Evolutionary conservation across 2,113 vertebrate genomes (phyloP).

Genomic region (Brachypteracias leptosomus): DNA sequence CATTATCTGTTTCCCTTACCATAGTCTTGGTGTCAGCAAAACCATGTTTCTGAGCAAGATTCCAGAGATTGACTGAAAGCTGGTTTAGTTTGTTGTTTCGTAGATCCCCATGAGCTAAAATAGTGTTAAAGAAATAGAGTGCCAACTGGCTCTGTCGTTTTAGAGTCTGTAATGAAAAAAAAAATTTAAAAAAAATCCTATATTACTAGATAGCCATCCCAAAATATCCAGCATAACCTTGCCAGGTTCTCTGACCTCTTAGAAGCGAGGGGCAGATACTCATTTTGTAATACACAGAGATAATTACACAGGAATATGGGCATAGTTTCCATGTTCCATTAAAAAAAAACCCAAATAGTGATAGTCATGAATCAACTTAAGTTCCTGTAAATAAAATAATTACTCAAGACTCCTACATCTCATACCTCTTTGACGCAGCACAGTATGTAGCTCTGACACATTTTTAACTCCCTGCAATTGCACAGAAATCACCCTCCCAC

Average conservation of each 20-base stretch:
- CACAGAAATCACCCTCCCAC: not conserved
- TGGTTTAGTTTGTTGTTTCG: conserved; percentile 95
- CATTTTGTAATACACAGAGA: not conserved
- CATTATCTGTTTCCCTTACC: conserved; percentile 71
- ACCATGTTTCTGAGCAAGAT: conserved; percentile 93
- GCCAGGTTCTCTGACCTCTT: not conserved
- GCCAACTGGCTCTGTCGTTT: conserved; percentile 87
- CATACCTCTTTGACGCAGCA: not conserved
- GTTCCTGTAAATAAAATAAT: not conserved
- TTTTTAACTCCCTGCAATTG: not conserved
- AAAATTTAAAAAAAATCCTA: not conserved
- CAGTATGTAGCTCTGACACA: not conserved
- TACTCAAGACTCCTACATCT: not conserved
- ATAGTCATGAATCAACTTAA: not conserved
- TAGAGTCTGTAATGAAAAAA: conserved; percentile 66
- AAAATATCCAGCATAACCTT: not conserved
- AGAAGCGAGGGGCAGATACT: not conserved
- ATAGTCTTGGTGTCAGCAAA: conserved; percentile 86
- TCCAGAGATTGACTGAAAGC: conserved; percentile 92
- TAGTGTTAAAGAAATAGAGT: conserved; percentile 87
- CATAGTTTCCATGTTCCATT: not conserved
- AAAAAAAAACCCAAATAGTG: not conserved
- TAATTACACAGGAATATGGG: not conserved
- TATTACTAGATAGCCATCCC: not conserved
- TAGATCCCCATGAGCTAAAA: conserved; percentile 91